Evolutionary conservation across 2,888 invertebrate species (phyloP), one percentile per base, ranked within the genome.

Genomic region (Cephus pulcher): DNA sequence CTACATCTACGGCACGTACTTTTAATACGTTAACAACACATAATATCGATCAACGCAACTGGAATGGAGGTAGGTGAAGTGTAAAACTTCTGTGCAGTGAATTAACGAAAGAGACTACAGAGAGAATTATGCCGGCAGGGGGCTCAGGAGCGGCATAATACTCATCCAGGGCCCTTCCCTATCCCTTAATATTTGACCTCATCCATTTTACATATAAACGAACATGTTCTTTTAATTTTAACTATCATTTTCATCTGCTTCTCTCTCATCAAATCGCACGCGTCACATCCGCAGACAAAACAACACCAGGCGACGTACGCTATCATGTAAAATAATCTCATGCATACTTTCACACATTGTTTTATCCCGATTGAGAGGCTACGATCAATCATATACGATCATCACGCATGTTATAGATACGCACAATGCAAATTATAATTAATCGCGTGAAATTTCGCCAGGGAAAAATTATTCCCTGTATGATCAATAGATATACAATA

Each of bases 121-220:
- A 80, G 80, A 82, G 78, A 73, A 76, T 80, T 80, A 79, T 70
- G 78, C 78, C 79, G 83, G 77, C 79, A 77, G 79, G 81, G 81
- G 82, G 80, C 83, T 84, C 81, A 79, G 74, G 78, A 76, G 78
- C 84, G 82, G 81, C 81, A 78, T 80, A 80, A 80, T 79, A 74
- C 82, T 81, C 81, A 79, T 77, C 82, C 78, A 69, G 74, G 74
- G 75, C 75, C 77, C 80, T 80, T 81, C 75, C 76, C 73, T 80
- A 80, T 76, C 75, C 78, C 76, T 73, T 75, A 76, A 77, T 34
- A 76, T 78, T 79, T 74, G 74, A 69, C 73, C 68, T 69, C 56
- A 73, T 34, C 30, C 37, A 35, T 69, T 30, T 30, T 34, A 9
- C 74, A 35, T 74, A 75, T 33, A 74, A 23, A 56, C 56, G 23